These are phyloP conservation scores for Brienomyrus brachyistius DNA, from an alignment of 2,113 vertebrate genomes.

Conservation along the genomic window DNA sequence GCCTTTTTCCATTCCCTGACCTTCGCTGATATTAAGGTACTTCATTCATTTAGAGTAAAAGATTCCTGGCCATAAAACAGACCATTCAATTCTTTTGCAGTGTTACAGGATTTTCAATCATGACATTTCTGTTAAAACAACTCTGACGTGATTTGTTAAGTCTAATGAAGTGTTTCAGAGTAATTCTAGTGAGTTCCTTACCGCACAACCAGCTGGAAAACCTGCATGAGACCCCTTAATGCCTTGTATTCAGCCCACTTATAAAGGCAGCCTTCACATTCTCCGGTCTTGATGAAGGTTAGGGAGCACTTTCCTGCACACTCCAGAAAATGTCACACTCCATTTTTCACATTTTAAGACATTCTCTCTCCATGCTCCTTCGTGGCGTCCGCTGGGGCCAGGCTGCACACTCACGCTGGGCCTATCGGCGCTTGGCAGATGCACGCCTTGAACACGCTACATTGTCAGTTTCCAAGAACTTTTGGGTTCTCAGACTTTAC, in stretches of 20 bases:
- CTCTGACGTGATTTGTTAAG: neutral
- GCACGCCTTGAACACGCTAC: neutral
- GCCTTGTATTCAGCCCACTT: slow-evolving; percentile 1
- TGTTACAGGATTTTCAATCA: neutral
- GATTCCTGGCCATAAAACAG: neutral
- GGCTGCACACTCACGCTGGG: neutral
- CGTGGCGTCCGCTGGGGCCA: neutral
- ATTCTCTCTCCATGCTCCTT: neutral
- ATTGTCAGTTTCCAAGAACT: neutral
- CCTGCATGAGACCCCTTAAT: neutral
- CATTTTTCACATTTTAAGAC: slow-evolving; percentile 5
- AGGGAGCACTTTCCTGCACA: neutral
- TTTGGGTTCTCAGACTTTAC: neutral
- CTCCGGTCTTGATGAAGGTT: neutral
- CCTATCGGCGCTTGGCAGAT: neutral
- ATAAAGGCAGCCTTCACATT: neutral
- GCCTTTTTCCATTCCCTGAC: neutral
- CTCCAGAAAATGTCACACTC: slow-evolving; percentile 12
- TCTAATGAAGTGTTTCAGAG: neutral
- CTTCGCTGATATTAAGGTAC: neutral
- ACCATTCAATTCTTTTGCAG: neutral
- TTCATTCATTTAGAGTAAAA: neutral
- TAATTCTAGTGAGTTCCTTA: neutral
- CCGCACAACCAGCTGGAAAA: neutral
- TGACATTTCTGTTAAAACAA: neutral